Percentiles rank a stretch among this genome's conserved stretches.
Evolutionary conservation across 1,140 invertebrate species (phyloP).

Genomic region (Neelides sp.): DNA sequence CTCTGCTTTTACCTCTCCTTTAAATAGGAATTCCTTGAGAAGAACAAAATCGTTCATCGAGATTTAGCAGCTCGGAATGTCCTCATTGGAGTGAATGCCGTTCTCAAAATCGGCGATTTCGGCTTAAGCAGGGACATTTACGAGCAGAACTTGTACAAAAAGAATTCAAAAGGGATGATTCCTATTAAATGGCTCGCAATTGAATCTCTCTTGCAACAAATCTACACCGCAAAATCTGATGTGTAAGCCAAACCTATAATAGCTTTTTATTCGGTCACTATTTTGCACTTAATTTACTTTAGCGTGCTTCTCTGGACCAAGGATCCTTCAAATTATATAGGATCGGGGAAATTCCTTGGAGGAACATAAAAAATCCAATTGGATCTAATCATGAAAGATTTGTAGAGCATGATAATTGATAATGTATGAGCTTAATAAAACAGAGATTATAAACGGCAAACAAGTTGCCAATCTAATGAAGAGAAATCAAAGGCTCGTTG

Average conservation of each 20-base stretch:
- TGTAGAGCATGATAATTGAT: too few relatives aligned
- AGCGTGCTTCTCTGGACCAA: too few relatives aligned
- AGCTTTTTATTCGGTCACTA: too few relatives aligned
- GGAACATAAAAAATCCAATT: too few relatives aligned
- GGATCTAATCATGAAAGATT: too few relatives aligned
- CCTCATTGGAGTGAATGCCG: constrained; percentile 53
- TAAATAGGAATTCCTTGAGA: constrained; percentile 52
- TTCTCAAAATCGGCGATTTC: constrained; percentile 78
- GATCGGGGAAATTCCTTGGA: too few relatives aligned
- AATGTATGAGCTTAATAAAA: too few relatives aligned
- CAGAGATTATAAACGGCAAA: too few relatives aligned
- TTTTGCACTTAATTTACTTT: too few relatives aligned
- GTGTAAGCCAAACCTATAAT: constrained; percentile 51
- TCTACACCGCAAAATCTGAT: constrained; percentile 87
- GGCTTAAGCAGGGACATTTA: constrained; percentile 78
- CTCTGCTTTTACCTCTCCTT: constrained; percentile 11
- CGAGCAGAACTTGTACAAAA: constrained; percentile 62
- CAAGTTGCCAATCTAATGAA: too few relatives aligned
- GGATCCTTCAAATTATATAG: too few relatives aligned
- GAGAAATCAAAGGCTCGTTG: too few relatives aligned
- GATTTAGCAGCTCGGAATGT: constrained; percentile 68
- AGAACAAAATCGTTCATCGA: constrained; percentile 66
- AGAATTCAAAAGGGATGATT: constrained; percentile 58
- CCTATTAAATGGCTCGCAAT: constrained; percentile 87
- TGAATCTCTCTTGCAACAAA: constrained; percentile 74